These are phyloP conservation scores for Sterna hirundo DNA, from an alignment of 2,113 vertebrate species.

Conservation along the genomic window DNA sequence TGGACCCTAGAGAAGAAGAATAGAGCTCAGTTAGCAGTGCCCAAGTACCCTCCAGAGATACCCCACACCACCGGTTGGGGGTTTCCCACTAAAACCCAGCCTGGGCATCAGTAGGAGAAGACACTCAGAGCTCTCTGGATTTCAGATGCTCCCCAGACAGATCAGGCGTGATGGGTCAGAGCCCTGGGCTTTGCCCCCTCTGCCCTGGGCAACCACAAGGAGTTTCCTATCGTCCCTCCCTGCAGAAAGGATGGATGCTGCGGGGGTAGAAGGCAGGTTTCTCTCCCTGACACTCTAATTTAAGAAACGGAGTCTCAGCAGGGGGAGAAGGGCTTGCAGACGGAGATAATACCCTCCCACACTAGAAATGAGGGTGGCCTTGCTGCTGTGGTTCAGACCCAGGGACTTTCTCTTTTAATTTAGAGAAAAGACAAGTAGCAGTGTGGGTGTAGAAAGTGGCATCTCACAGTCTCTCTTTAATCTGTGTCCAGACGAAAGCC, in stretches of 20 bases:
- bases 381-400: not conserved
- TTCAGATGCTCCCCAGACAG: not conserved
- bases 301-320: not conserved
- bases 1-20: conserved; percentile 73
- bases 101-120: not conserved
- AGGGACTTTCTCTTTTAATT: not conserved
- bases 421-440: not conserved
- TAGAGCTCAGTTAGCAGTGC: not conserved
- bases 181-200: not conserved
- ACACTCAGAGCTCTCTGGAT: not conserved
- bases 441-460: not conserved
- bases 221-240: not conserved
- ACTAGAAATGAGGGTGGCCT: not conserved
- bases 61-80: accelerated
- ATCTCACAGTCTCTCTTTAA: not conserved
- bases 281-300: not conserved
- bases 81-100: not conserved
- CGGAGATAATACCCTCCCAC: not conserved
- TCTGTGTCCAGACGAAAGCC: not conserved
- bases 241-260: not conserved
- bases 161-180: too few relatives aligned
- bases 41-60: not conserved
- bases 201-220: not conserved
- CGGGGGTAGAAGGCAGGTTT: not conserved
- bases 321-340: not conserved